Base-by-base conservation (phyloP, 2,888 invertebrate species). In the Ectemnius continuus region DNA sequence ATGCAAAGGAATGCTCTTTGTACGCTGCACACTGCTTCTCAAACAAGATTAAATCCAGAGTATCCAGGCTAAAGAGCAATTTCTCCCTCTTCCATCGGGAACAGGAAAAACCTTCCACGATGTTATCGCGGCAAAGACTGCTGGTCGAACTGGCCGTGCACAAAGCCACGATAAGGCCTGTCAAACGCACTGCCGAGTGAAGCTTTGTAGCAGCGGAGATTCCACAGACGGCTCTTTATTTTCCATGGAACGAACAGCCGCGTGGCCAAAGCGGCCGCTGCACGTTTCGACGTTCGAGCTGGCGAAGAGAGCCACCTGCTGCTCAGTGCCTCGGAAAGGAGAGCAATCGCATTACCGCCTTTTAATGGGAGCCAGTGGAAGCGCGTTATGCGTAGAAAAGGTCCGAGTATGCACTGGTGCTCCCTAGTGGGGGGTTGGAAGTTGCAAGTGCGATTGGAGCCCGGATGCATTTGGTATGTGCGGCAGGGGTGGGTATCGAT, bases 401-500 rank as follows among this genome's bases (percentile, higher is more conserved):
- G 4, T 4, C 28, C 52, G 59, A 26, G 47, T 4, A 14, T 23
- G 16, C 28, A 52, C 28, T n/a, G 2, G 26, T 16, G 16, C 13
- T 13, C 3, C 2, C 14, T 1, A 14, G 3, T n/a, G 36, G 36
- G 5, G 36, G 36, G 5, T 36, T 1, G 36, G 36, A 11, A 36
- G 36, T 36, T 36, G 36, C 36, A 8, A 36, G 36, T 36, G 36
- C 36, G 36, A 36, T 6, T 36, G 36, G 11, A 36, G 36, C 36
- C 36, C 11, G 36, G 36, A 36, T 36, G 18, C 28, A 14, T 60
- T 36, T n/a, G n/a, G 26, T 26, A 11, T 36, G 58, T 56, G 74
- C 60, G 18, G 4, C 4, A 18, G 20, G 11, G 18, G 23, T 64
- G n/a, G 47, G 76, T 79, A 85, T 84, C 83, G 85, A 78, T 79